phyloP scores from a whole-genome alignment of 1,140 invertebrate species.

The Danaus plexippus region DNA sequence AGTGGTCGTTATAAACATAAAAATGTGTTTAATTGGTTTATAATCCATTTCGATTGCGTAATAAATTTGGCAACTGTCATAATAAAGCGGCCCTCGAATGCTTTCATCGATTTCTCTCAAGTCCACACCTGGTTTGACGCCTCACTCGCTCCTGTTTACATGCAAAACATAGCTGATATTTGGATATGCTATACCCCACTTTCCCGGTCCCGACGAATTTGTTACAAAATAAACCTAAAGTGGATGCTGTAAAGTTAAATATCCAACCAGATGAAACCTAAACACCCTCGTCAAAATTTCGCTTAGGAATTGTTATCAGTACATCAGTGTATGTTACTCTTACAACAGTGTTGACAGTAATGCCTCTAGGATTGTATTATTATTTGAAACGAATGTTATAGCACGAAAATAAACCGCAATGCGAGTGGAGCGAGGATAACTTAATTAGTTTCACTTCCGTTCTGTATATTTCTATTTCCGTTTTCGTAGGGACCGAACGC shows the following conservation, averaged over 20 bases:
- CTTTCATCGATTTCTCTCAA: constrained; percentile 60
- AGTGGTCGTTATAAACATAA: too few relatives aligned
- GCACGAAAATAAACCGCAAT: constrained; percentile 64
- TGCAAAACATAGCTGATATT: constrained; percentile 63
- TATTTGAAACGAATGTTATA: constrained; percentile 48
- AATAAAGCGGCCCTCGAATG: constrained; percentile 54
- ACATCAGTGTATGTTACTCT: constrained; percentile 54
- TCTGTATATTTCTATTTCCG: constrained; percentile 68
- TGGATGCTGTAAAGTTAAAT: constrained; percentile 25
- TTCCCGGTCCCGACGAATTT: constrained; percentile 19
- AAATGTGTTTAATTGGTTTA: too few relatives aligned
- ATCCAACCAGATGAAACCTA: constrained; percentile 22
- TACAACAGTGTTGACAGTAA: constrained; percentile 59
- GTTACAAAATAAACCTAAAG: constrained; percentile 32
- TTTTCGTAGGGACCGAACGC: constrained; percentile 50
- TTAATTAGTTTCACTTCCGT: constrained; percentile 71
- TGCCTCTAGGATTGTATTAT: constrained; percentile 50
- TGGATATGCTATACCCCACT: constrained; percentile 50
- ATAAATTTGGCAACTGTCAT: constrained; percentile 56
- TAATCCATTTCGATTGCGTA: constrained; percentile 32
- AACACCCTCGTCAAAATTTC: constrained; percentile 48
- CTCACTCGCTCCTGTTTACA: constrained; percentile 65
- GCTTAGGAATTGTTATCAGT: constrained; percentile 55
- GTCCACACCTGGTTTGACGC: constrained; percentile 63
- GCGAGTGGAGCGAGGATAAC: constrained; percentile 57